Base-by-base conservation (phyloP, 2,797 vertebrate species). In the Picus viridis region DNA sequence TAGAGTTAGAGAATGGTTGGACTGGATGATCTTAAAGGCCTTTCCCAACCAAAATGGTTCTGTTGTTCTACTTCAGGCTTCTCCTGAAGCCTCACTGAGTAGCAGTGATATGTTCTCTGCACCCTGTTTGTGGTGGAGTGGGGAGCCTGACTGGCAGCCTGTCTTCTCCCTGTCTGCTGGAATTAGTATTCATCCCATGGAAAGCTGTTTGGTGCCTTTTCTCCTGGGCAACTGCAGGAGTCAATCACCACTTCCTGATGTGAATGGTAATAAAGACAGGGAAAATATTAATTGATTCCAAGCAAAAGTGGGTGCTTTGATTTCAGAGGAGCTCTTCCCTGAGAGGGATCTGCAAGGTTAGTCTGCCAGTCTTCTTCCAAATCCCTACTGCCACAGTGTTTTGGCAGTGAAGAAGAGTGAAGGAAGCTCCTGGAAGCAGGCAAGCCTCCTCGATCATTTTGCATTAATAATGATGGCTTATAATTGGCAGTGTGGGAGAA, bases 231-330 rank as follows among this genome's bases (percentile, higher is more conserved):
- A 72, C 93, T 73, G 73, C 86, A 59, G 79, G 59, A 96, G 92
- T 95, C 95, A 92, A 22, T 95, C 94, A 78, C 72, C 0, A 5
- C 83, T 96, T 74, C 93, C 88, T 89, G 84, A 88, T 91, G 86
- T 74, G 94, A 89, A 78, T 78, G 81, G 71, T 59, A 94, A 92
- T 76, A 92, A 85, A 92, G 90, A 61, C 63, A 78, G 41, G 47
- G 78, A 69, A 89, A 70, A 79, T 70, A 56, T 86, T 89, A 56
- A 20, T 88, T 89, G 83, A 92, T 86, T 95, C 78, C 51, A 16
- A 92, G 83, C 47, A 75, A 83, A 89, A 79, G 77, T 8, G 69
- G 62, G 54, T 70, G 57, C 73, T 94, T 96, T 91, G 94, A 84
- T 90, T 88, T 84, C 80, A 71, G 41, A 63, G 77, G 86, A 95